phyloP scores from a whole-genome alignment of 1,140 invertebrate species.

The Helicoverpa armigera region DNA sequence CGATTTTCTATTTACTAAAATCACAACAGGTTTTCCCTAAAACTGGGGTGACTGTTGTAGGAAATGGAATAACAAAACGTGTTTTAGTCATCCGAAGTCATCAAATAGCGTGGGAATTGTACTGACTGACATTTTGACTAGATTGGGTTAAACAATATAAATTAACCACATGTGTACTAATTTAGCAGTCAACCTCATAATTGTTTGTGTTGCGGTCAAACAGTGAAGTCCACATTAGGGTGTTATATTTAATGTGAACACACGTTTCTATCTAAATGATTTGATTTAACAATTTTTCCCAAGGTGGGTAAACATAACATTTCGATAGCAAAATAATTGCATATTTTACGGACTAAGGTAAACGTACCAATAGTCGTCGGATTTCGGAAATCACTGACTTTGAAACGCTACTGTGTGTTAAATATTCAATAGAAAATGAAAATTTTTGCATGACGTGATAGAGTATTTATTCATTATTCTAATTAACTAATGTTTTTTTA shows the following conservation, averaged over 20 bases:
- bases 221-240: not conserved
- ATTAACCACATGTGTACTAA: not conserved
- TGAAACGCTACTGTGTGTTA: too few relatives aligned
- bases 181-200: not conserved
- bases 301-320: too few relatives aligned
- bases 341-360: too few relatives aligned
- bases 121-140: constrained; percentile 14
- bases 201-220: not conserved
- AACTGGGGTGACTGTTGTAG: constrained; percentile 14
- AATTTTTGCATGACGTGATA: too few relatives aligned
- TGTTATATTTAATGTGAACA: not conserved
- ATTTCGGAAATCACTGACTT: too few relatives aligned
- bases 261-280: not conserved
- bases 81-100: constrained; percentile 32
- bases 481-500: too few relatives aligned
- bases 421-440: too few relatives aligned
- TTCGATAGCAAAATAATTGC: too few relatives aligned
- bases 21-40: constrained; percentile 18
- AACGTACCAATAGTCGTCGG: too few relatives aligned
- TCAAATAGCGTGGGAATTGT: constrained; percentile 13
- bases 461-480: too few relatives aligned
- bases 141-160: constrained; percentile 8
- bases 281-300: not conserved
- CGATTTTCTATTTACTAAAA: constrained; percentile 32
- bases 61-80: constrained; percentile 38